phyloP scores from a whole-genome alignment of 2,888 invertebrate species.

The Zaprionus lineosus region DNA sequence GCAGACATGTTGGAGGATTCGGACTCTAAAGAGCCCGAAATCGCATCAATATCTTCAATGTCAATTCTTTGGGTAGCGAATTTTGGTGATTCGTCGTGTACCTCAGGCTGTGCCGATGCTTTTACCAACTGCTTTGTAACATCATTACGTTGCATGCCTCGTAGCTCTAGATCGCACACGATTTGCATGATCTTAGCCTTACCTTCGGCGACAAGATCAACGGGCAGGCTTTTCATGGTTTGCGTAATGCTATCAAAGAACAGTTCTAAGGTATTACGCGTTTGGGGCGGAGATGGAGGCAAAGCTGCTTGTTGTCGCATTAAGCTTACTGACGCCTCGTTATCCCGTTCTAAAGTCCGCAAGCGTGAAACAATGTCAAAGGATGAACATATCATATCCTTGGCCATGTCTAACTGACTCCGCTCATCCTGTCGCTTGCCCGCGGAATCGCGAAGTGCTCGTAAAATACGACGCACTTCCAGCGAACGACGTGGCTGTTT shows the following conservation, averaged over 20 bases:
- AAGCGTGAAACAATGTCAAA: slow-evolving; percentile 66
- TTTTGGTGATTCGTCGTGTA: not conserved
- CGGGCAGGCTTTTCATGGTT: slow-evolving; percentile 72
- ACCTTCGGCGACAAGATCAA: slow-evolving; percentile 76
- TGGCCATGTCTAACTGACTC: slow-evolving; percentile 64
- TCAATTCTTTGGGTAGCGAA: too few relatives aligned
- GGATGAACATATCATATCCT: slow-evolving; percentile 66
- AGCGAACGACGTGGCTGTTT: slow-evolving; percentile 52
- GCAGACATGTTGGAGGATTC: slow-evolving; percentile 1
- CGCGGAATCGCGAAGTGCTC: slow-evolving; percentile 46
- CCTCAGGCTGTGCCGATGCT: not conserved
- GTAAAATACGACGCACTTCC: slow-evolving; percentile 51
- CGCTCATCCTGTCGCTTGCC: slow-evolving; percentile 49
- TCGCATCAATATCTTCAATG: too few relatives aligned
- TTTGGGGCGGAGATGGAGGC: not conserved
- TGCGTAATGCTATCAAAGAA: slow-evolving; percentile 77
- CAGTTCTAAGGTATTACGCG: slow-evolving; percentile 69
- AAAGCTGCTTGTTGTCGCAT: not conserved
- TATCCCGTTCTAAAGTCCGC: slow-evolving; percentile 45
- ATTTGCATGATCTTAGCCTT: slow-evolving; percentile 78
- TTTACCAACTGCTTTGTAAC: too few relatives aligned
- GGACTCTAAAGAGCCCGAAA: slow-evolving; percentile 15
- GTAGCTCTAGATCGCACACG: slow-evolving; percentile 73
- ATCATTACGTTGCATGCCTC: slow-evolving; percentile 56
- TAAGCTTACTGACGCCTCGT: not conserved